A percentile compares a stretch with the other conserved stretches of the same genome.
Conservation (phyloP, 2,113 vertebrate species). For the Cyrtonyx montezumae region DNA sequence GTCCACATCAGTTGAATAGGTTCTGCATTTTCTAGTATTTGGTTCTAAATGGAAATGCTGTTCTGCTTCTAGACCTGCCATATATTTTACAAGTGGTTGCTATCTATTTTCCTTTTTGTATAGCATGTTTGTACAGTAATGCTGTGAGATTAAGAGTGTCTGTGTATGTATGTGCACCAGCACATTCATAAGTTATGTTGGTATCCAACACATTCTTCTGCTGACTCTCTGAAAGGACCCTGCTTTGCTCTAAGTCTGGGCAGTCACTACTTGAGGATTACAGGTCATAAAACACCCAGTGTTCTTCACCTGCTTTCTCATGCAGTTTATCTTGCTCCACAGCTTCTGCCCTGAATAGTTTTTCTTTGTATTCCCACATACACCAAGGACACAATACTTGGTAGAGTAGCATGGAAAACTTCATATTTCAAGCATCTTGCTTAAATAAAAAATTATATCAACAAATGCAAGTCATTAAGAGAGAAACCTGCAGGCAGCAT, state of each 20-base stretch:
- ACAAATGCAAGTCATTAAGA: neutral
- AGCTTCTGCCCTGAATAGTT: too few species aligned
- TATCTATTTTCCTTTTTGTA: neutral
- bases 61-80: neutral
- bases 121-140: accelerated
- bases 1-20: neutral
- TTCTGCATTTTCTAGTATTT: neutral
- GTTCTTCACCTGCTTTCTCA: neutral
- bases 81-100: neutral
- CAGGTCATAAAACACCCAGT: neutral
- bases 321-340: too few species aligned
- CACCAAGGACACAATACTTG: neutral
- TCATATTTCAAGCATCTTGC: neutral
- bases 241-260: neutral
- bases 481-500: neutral
- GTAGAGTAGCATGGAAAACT: neutral
- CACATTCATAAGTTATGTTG: neutral
- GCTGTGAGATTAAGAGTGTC: neutral
- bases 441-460: neutral
- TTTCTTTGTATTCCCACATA: too few species aligned
- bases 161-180: accelerated
- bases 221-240: neutral
- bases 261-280: neutral
- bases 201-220: neutral
- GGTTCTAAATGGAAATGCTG: neutral